These are phyloP conservation scores for Numida meleagris DNA, from an alignment of 2,113 vertebrate species.

Conservation along the genomic window DNA sequence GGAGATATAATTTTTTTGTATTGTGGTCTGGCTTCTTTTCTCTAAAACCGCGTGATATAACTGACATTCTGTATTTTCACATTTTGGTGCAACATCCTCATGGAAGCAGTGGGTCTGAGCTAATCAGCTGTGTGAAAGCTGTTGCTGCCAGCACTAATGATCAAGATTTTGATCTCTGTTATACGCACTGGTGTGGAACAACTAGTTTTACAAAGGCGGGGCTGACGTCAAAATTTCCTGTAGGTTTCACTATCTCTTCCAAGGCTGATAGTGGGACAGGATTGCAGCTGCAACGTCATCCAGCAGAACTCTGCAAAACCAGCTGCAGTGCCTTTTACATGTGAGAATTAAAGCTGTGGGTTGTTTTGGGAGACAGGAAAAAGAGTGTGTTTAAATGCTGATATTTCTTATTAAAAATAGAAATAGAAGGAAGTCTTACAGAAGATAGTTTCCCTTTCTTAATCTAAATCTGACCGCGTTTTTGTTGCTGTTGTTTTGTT, in stretches of 20 bases:
- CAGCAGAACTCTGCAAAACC: background rate
- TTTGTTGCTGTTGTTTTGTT: background rate
- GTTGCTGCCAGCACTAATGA: slow-evolving; percentile 8
- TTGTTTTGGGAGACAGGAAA: rapidly evolving
- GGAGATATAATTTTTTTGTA: rapidly evolving
- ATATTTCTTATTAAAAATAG: background rate
- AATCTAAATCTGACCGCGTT: background rate
- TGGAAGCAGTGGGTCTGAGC: background rate
- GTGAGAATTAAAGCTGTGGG: background rate
- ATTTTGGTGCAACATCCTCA: background rate
- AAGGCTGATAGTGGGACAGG: background rate
- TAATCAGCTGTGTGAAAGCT: background rate
- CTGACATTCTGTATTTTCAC: rapidly evolving
- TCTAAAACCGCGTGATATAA: rapidly evolving
- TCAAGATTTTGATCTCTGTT: slow-evolving; percentile 26
- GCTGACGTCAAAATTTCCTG: slow-evolving; percentile 1
- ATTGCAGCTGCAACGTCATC: background rate
- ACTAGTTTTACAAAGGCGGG: slow-evolving; percentile 56
- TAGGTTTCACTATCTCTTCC: background rate
- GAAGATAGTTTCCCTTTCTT: background rate
- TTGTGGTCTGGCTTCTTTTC: background rate
- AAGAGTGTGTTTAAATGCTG: background rate
- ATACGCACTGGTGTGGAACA: background rate
- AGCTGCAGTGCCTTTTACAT: background rate
- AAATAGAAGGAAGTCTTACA: rapidly evolving